Conservation (phyloP, 2,888 invertebrate species). For the Chrysotoxum bicinctum region DNA sequence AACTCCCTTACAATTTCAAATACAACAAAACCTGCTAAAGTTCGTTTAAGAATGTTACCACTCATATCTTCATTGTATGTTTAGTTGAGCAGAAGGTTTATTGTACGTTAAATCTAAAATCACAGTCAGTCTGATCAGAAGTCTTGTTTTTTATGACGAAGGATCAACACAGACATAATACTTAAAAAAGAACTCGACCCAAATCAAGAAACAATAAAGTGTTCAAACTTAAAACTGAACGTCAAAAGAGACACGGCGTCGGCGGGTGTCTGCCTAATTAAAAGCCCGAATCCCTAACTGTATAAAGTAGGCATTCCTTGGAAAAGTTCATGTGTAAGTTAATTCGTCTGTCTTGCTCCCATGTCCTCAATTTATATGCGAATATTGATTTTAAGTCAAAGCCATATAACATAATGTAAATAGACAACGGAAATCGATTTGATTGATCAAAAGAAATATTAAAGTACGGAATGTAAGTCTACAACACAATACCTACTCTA, state of each 20-base stretch:
- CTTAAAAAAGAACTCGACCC: slow-evolving; percentile 30
- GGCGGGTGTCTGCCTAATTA: slow-evolving; percentile 25
- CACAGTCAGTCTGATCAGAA: background rate
- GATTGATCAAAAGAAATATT: slow-evolving; percentile 49
- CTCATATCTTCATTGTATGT: background rate
- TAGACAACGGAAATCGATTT: slow-evolving; percentile 10
- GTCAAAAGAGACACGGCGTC: background rate
- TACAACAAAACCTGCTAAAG: too few relatives aligned
- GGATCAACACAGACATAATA: slow-evolving; percentile 27
- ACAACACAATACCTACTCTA: background rate
- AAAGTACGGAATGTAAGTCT: slow-evolving; percentile 5
- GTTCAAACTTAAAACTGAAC: background rate
- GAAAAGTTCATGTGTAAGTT: background rate
- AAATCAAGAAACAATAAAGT: slow-evolving; percentile 23
- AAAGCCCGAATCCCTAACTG: background rate
- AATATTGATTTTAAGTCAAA: slow-evolving; percentile 40
- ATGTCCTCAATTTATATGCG: slow-evolving; percentile 11
- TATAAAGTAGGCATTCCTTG: background rate
- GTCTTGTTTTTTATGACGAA: background rate
- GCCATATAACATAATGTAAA: background rate
- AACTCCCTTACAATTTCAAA: too few relatives aligned
- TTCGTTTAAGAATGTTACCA: too few relatives aligned
- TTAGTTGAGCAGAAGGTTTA: background rate
- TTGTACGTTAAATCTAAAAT: background rate
- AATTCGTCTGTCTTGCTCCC: background rate